Evolutionary conservation across 2,888 invertebrate genomes (phyloP).

Genomic region (Megamerina dolium): DNA sequence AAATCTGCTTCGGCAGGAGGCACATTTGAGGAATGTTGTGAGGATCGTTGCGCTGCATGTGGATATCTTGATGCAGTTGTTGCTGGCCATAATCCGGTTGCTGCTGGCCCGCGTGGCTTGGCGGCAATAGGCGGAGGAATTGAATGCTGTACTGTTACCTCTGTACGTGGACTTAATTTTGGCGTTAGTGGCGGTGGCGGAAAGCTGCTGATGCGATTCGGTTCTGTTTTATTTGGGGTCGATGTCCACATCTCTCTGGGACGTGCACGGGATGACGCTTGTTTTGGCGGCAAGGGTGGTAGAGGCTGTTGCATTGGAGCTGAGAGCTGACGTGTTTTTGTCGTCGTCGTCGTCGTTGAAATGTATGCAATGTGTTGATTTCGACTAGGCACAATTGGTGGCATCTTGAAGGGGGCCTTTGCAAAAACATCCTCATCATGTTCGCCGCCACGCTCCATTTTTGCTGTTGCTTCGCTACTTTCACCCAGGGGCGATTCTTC

Average conservation of each 20-base stretch:
- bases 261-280: slow-evolving; percentile 15
- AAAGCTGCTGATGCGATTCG: slow-evolving; percentile 22
- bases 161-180: slow-evolving; percentile 45
- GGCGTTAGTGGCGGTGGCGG: slow-evolving; percentile 24
- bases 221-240: slow-evolving; percentile 38
- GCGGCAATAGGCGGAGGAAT: not conserved
- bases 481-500: slow-evolving; percentile 26
- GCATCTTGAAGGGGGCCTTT: slow-evolving; percentile 59
- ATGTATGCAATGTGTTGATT: no score
- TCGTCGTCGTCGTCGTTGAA: slow-evolving; percentile 28
- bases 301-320: no score
- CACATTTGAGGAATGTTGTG: not conserved
- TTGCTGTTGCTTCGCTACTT: not conserved
- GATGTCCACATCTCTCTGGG: slow-evolving; percentile 44
- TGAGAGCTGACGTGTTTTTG: slow-evolving; percentile 8
- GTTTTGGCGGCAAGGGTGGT: slow-evolving; percentile 11
- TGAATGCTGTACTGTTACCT: slow-evolving; percentile 6
- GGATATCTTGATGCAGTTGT: slow-evolving; percentile 3
- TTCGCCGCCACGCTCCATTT: slow-evolving; percentile 15
- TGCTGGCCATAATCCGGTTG: not conserved
- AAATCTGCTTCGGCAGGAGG: slow-evolving; percentile 14
- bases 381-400: slow-evolving; percentile 35
- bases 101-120: slow-evolving; percentile 10
- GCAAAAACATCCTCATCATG: slow-evolving; percentile 62
- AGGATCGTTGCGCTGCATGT: not conserved